phyloP scores from a whole-genome alignment of 2,888 invertebrate genomes.

The Drosophila limbata region DNA sequence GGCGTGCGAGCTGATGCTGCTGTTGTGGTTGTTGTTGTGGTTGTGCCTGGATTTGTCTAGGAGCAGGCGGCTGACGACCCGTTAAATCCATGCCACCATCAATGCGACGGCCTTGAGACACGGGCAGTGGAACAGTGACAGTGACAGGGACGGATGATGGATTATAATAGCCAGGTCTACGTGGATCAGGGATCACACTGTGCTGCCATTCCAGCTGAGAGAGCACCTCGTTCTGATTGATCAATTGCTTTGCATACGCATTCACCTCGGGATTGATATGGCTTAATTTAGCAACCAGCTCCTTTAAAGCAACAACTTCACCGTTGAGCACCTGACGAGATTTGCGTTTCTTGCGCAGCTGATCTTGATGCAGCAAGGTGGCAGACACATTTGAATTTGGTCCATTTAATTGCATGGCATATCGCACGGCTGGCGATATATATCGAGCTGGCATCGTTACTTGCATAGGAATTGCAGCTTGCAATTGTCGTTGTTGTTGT shows the following conservation, averaged over 20 bases:
- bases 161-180: background rate
- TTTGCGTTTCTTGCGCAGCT: slow-evolving; percentile 19
- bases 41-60: no score
- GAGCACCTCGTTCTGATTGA: slow-evolving; percentile 59
- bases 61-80: slow-evolving; percentile 14
- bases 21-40: slow-evolving; percentile 11
- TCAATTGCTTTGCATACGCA: slow-evolving; percentile 48
- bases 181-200: background rate
- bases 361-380: background rate
- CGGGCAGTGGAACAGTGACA: background rate
- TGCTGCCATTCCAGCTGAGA: slow-evolving; percentile 54
- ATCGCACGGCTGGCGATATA: background rate
- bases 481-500: background rate
- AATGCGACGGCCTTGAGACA: slow-evolving; percentile 31
- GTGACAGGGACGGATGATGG: background rate
- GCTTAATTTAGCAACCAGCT: slow-evolving; percentile 42
- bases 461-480: slow-evolving; percentile 8
- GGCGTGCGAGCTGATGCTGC: slow-evolving; percentile 1
- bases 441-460: background rate
- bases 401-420: slow-evolving; percentile 3
- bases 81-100: slow-evolving; percentile 45
- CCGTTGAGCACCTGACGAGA: slow-evolving; percentile 41
- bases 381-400: background rate
- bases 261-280: slow-evolving; percentile 47
- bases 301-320: slow-evolving; percentile 65